phyloP scores from a whole-genome alignment of 2,888 invertebrate genomes.

The Machimus atricapillus region DNA sequence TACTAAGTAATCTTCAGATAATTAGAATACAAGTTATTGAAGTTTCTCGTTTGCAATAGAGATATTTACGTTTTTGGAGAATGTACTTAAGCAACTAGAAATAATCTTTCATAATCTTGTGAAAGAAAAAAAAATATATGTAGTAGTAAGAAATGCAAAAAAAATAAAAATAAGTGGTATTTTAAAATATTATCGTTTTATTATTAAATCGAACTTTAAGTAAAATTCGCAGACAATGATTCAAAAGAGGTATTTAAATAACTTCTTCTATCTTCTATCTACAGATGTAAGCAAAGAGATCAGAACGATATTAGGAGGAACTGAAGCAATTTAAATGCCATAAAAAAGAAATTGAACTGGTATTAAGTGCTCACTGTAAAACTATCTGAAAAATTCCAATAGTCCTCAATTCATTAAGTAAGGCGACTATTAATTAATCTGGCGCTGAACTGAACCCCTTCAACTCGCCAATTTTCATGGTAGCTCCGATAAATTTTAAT shows the following conservation, averaged over 20 bases:
- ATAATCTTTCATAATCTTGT: too few relatives aligned
- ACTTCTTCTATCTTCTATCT: neutral
- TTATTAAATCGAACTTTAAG: neutral
- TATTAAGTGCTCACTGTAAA: neutral
- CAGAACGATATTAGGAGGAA: too few relatives aligned
- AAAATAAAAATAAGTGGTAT: too few relatives aligned
- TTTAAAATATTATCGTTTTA: too few relatives aligned
- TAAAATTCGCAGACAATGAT: neutral
- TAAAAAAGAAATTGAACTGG: neutral
- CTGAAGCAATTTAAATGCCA: neutral
- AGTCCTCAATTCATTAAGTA: neutral
- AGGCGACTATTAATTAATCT: neutral
- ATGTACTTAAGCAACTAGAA: too few relatives aligned
- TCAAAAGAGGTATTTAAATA: neutral
- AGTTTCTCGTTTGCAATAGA: too few relatives aligned
- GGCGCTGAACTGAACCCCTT: neutral
- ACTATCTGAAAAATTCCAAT: neutral
- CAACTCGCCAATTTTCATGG: neutral
- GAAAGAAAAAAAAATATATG: too few relatives aligned
- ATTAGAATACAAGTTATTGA: too few relatives aligned
- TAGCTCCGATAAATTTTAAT: neutral
- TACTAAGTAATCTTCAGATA: too few relatives aligned
- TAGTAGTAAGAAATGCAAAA: too few relatives aligned
- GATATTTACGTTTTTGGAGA: too few relatives aligned
- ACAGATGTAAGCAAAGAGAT: neutral